phyloP scores from a whole-genome alignment of 35 echinoderm and acorn worm species.

The Strongylocentrotus purpuratus region DNA sequence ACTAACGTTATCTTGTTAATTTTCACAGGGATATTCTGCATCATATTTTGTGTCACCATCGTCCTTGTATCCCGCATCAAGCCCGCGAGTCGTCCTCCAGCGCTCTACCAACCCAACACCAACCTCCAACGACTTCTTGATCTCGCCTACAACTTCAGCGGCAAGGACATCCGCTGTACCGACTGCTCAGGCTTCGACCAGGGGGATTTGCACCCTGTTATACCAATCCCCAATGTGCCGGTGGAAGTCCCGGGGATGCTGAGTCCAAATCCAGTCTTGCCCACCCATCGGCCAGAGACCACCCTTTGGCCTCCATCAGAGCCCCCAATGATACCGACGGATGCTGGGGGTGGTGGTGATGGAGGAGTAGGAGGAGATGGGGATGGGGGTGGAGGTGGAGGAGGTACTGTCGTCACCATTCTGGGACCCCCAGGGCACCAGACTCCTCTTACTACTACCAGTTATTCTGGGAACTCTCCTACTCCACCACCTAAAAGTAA shows the following conservation, averaged over 20 bases:
- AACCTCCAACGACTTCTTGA: slow-evolving; percentile 83
- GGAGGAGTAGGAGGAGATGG: slow-evolving; percentile 20
- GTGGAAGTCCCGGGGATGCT: not conserved
- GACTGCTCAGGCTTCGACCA: slow-evolving; percentile 76
- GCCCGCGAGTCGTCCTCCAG: slow-evolving; percentile 81
- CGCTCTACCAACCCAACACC: slow-evolving; percentile 73
- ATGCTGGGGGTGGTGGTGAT: not conserved
- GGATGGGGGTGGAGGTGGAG: not conserved
- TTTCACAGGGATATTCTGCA: slow-evolving; percentile 56
- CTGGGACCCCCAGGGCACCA: not conserved
- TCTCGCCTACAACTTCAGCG: slow-evolving; percentile 85
- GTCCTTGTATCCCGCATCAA: slow-evolving; percentile 72
- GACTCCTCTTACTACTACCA: not conserved
- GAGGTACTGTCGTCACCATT: not conserved
- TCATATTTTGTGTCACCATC: slow-evolving; percentile 61
- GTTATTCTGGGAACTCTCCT: not conserved
- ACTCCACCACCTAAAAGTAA: not conserved
- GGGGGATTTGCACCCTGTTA: not conserved
- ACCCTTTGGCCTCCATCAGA: not conserved
- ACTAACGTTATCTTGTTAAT: not conserved
- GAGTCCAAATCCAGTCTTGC: not conserved
- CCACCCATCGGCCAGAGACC: not conserved
- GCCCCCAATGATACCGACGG: not conserved
- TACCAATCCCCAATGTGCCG: not conserved
- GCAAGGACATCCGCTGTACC: slow-evolving; percentile 74